Percentiles rank a stretch among this genome's conserved stretches.
phyloP scores from a whole-genome alignment of 92 coral and sea anemone species.

The Zoanthus gigantus region DNA sequence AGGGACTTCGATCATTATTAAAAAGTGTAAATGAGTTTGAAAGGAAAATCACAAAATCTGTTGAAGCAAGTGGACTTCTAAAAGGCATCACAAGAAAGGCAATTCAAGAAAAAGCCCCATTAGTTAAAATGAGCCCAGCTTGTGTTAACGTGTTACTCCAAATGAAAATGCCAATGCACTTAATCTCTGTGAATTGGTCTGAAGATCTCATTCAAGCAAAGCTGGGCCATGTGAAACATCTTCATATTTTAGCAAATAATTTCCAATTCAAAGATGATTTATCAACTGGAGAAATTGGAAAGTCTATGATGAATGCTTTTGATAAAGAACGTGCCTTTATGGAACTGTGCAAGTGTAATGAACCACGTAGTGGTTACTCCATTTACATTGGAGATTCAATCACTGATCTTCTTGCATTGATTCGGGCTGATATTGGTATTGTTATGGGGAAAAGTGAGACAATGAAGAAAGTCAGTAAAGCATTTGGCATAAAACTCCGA shows the following conservation, averaged over 20 bases:
- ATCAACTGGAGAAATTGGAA: conserved; percentile 77
- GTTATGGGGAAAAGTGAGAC: conserved; percentile 83
- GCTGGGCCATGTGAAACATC: conserved; percentile 74
- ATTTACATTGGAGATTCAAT: conserved; percentile 92
- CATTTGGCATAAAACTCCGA: conserved; percentile 81
- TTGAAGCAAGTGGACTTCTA: conserved; percentile 82
- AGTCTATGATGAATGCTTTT: conserved; percentile 66
- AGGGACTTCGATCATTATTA: conserved; percentile 75
- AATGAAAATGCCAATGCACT: conserved; percentile 77
- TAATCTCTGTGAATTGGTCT: conserved; percentile 94
- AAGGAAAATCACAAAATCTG: conserved; percentile 61
- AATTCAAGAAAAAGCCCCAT: conserved; percentile 66
- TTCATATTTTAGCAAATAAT: conserved; percentile 77
- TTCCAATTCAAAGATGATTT: conserved; percentile 71
- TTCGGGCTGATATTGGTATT: conserved; percentile 86
- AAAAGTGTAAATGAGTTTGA: conserved; percentile 70
- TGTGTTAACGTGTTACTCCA: conserved; percentile 76
- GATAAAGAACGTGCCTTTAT: conserved; percentile 86
- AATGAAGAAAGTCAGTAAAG: conserved; percentile 76
- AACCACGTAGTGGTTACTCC: conserved; percentile 59
- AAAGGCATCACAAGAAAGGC: conserved; percentile 81
- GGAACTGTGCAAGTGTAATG: conserved; percentile 56
- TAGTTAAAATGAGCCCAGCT: conserved; percentile 80
- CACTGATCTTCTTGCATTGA: conserved; percentile 85
- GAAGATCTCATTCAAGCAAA: conserved; percentile 82